Evolutionary conservation across 30 jellyfish, hydroid and myxozoan species (phyloP).

Genomic region (Aurelia sp.): DNA sequence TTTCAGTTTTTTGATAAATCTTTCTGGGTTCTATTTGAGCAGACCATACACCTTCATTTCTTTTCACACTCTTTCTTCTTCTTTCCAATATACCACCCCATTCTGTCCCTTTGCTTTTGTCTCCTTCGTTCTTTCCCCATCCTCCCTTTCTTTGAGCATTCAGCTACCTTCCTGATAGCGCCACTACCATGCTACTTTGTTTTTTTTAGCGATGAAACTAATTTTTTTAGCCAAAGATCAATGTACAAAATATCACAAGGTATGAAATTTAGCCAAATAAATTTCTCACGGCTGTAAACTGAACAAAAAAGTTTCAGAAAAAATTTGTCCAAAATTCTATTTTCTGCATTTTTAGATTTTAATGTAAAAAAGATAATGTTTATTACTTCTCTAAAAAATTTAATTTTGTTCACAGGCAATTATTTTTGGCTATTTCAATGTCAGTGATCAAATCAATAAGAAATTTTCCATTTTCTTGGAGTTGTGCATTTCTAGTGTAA

Average conservation of each 20-base stretch:
- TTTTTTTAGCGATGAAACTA: too few species aligned
- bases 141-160: too few species aligned
- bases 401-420: slow-evolving; percentile 38
- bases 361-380: neutral
- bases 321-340: neutral
- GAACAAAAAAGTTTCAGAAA: neutral
- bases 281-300: neutral
- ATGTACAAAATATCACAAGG: neutral
- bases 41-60: too few species aligned
- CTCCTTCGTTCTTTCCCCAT: too few species aligned
- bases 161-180: too few species aligned
- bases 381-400: neutral
- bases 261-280: neutral
- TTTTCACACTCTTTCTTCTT: too few species aligned
- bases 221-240: too few species aligned
- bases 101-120: too few species aligned
- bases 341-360: neutral
- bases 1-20: too few species aligned
- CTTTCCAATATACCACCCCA: too few species aligned
- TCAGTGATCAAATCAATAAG: neutral
- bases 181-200: too few species aligned
- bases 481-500: slow-evolving; percentile 38
- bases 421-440: slow-evolving; percentile 60
- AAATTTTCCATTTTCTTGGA: slow-evolving; percentile 44
- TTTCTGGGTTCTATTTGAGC: too few species aligned